Evolutionary conservation across 2,888 invertebrate genomes (phyloP).

Genomic region (Cataglyphis cursor): DNA sequence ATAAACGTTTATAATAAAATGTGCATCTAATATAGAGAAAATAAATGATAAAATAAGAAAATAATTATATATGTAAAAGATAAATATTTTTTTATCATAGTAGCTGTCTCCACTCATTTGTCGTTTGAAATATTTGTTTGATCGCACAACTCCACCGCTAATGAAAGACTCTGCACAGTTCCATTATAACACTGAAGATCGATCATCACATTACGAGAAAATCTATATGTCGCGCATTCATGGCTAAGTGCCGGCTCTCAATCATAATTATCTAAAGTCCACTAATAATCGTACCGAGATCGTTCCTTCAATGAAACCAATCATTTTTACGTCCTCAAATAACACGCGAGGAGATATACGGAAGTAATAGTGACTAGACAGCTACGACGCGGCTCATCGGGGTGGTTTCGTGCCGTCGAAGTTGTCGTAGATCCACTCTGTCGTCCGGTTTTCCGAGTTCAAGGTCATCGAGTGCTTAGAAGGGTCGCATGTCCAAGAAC

Average conservation of each 20-base stretch:
- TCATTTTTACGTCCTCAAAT: conserved; percentile 36
- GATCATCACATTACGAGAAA: conserved; percentile 33
- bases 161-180: conserved; percentile 4
- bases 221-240: conserved; percentile 34
- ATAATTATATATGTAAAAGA: neutral
- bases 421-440: conserved; percentile 69
- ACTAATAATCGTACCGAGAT: conserved; percentile 32
- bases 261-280: conserved; percentile 49
- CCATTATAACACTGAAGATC: conserved; percentile 17
- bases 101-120: conserved; percentile 1
- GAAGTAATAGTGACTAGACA: conserved; percentile 52
- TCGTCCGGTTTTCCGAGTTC: conserved; percentile 64
- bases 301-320: conserved; percentile 46
- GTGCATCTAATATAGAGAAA: neutral
- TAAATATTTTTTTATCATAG: neutral
- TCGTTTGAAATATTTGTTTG: conserved; percentile 24
- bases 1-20: neutral
- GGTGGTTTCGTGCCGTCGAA: conserved; percentile 67
- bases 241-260: conserved; percentile 36
- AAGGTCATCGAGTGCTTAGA: conserved; percentile 73
- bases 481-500: conserved; percentile 78
- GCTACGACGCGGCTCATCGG: conserved; percentile 45
- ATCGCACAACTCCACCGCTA: neutral
- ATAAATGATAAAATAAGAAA: neutral
- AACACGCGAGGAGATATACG: conserved; percentile 42